phyloP scores from a whole-genome alignment of 1,140 invertebrate genomes.

The Anoplolepis gracilipes region DNA sequence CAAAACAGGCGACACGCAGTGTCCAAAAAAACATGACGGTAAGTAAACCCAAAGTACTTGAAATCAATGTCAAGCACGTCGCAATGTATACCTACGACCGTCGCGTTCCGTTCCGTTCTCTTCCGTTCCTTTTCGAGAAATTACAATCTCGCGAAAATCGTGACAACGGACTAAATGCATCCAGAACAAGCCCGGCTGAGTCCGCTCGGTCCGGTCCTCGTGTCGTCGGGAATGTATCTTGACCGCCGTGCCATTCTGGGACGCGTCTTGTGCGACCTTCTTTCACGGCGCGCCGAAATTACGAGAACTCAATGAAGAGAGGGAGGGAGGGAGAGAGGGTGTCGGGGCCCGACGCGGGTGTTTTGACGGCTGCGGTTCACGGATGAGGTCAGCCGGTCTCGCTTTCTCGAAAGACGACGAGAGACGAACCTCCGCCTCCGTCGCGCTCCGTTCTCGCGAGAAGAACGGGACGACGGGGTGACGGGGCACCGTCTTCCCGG shows the following conservation, averaged over 20 bases:
- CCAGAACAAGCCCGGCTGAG: background rate
- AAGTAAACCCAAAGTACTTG: conserved; percentile 29
- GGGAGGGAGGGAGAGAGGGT: conserved; percentile 36
- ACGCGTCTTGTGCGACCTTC: conserved; percentile 66
- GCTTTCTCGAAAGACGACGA: conserved; percentile 73
- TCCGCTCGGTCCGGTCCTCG: conserved; percentile 37
- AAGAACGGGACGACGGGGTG: no score
- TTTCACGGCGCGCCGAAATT: conserved; percentile 68
- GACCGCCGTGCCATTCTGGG: conserved; percentile 65
- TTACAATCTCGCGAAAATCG: conserved; percentile 56
- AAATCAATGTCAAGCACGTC: conserved; percentile 49
- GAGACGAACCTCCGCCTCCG: conserved; percentile 39
- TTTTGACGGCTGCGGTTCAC: conserved; percentile 76
- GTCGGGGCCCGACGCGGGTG: conserved; percentile 54
- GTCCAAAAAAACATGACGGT: conserved; percentile 17
- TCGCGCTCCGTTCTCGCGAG: conserved; percentile 40
- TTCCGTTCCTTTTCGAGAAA: conserved; percentile 19
- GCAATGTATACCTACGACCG: conserved; percentile 33
- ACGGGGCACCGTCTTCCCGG: conserved; percentile 44
- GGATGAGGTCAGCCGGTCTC: conserved; percentile 75
- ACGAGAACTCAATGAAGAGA: conserved; percentile 61
- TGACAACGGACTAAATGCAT: conserved; percentile 52
- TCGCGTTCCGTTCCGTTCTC: no score
- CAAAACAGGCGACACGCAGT: conserved; percentile 44
- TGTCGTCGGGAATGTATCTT: conserved; percentile 45